Base-by-base conservation (phyloP, 2,797 vertebrate species). In the Florisuga fusca region DNA sequence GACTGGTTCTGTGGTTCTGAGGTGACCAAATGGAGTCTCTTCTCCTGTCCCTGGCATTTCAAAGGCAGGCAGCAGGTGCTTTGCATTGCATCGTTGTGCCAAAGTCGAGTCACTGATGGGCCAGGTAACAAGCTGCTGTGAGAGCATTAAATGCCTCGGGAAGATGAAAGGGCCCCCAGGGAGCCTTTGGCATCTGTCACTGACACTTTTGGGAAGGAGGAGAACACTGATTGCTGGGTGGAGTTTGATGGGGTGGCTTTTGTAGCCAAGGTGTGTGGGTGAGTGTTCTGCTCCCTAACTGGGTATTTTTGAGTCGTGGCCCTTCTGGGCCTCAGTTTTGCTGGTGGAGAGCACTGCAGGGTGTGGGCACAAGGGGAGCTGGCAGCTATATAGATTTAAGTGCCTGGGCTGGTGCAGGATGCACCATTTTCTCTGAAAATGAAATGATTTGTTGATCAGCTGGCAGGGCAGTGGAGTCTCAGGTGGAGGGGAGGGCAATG, bases 181-280 rank as follows among this genome's bases (percentile, higher is more conserved):
- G 92, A 90, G 72, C 29, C 43, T 71, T 87, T 93, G 61, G 61
- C 88, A 83, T 64, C 68, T 81, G 64, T 77, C 90, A 36, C 31
- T 31, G 89, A 43, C 36, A 2, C 57, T 63, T 87, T 59, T 18
- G 58, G 58, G 80, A 41, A 72, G 72, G 53, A 71, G 69, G 29
- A 78, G n/a, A 54, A n/a, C 43, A 15, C n/a, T 0, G 4, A 19
- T 46, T 43, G 34, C 69, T 48, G 41, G 3, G 67, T 9, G 7
- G 68, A 25, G 33, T 38, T 71, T 46, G 59, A 71, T 15, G 46
- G 25, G 10, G 4, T 62, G 58, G 15, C 23, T 78, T 75, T 87
- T 1, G 2, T 38, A 33, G 43, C 43, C 20, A 4, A 48, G 19
- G 12, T 0, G 0, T 36, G 78, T 36, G 81, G 36, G 8, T 76